phyloP scores from a whole-genome alignment of 2,888 invertebrate genomes.

The Tetragonisca angustula region DNA sequence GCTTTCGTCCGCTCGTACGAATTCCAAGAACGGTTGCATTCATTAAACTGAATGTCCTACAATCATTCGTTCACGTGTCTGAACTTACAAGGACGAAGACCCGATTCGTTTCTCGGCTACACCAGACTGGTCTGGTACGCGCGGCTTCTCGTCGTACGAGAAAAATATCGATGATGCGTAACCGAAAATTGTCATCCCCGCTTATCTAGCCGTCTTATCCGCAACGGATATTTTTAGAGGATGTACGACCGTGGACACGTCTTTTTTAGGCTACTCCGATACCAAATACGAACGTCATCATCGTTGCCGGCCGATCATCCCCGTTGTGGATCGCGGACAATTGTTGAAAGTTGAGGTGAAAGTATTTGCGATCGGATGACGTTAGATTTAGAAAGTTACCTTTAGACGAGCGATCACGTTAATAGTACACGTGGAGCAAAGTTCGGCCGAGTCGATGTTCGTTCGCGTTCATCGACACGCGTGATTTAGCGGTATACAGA shows the following conservation, averaged over 20 bases:
- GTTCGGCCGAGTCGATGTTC: background rate
- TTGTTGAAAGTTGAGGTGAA: background rate
- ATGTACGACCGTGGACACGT: background rate
- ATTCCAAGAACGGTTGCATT: slow-evolving; percentile 47
- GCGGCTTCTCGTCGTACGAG: background rate
- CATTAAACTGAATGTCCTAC: slow-evolving; percentile 45
- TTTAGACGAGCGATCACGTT: background rate
- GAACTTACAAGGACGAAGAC: slow-evolving; percentile 57
- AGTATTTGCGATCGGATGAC: background rate
- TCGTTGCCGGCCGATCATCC: accelerated
- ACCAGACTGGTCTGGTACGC: slow-evolving; percentile 52
- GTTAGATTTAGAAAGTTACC: background rate
- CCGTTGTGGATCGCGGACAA: background rate
- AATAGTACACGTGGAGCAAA: background rate
- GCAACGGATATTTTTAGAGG: background rate
- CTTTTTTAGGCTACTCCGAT: background rate
- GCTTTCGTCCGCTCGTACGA: slow-evolving; percentile 11
- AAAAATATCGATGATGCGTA: slow-evolving; percentile 45
- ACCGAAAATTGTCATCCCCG: slow-evolving; percentile 44
- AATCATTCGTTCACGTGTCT: slow-evolving; percentile 46
- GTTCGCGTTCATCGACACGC: background rate
- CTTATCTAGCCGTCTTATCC: background rate
- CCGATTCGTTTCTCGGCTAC: slow-evolving; percentile 40
- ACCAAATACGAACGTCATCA: background rate
- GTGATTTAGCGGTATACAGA: background rate